Evolutionary conservation across 2,888 invertebrate species (phyloP), one percentile per base, ranked within the genome.

Genomic region (Pachymerium ferrugineum): DNA sequence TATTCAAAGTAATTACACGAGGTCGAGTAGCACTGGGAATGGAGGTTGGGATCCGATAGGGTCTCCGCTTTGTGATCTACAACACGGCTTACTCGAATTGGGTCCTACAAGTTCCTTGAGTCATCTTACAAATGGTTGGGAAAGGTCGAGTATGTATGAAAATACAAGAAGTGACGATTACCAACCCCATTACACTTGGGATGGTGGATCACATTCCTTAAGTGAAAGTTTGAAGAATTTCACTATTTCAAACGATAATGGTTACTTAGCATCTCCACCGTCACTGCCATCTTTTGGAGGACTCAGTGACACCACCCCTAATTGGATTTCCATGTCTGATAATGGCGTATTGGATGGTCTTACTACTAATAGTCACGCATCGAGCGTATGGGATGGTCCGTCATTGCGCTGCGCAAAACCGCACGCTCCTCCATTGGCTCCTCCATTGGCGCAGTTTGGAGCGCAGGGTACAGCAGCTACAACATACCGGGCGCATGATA

Each of bases 61-160:
- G 3, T 42, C 14, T 42, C 30, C 72, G 25, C 6, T 72, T 6
- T 22, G 22, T 25, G 72, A 72, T 47, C 42, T 72, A 19, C 72
- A 72, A n/a, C 72, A 72, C 25, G 38, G 42, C 6, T 42, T 72
- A 22, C 25, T 72, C n/a, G 47, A 28, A 3, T 47, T 42, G 12
- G 28, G 28, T n/a, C 19, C 5, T 22, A 25, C 4, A 1, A 22
- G 47, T 14, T 72, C 72, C n/a, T 8, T 47, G 12, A 25, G 25
- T n/a, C 72, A 72, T 72, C 47, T 47, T 22, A 28, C 47, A 16
- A 72, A 72, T n/a, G 72, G 72, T 19, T 72, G 72, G 72, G 72
- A 72, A 25, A 38, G 22, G 70, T 33, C 35, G 30, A 70, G 3
- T n/a, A 47, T 42, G 22, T 14, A 19, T 22, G 19, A 19, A 19